Base-by-base conservation (phyloP, 2,888 invertebrate genomes). In the Euplagia quadripunctaria region DNA sequence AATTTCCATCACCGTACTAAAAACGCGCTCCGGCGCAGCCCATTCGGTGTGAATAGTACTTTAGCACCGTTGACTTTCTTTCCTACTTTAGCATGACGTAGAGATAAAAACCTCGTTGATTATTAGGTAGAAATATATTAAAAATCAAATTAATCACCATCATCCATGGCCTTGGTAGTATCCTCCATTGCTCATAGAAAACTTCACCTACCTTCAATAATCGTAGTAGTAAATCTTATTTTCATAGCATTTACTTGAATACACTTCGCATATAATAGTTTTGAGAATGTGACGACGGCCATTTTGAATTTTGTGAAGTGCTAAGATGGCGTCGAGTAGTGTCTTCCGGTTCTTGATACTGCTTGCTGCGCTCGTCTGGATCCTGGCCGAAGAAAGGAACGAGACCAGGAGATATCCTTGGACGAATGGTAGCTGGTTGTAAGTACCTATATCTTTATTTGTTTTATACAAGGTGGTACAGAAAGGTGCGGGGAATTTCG, bases 401-500 rank as follows among this genome's bases (percentile, higher is more conserved):
- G 82, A 78, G 43, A 85, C 83, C 0, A 86, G 81, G 65, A 82
- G 88, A 71, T 82, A 93, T 68, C 92, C 93, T 0, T 94, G 92
- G 92, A 93, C 91, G 0, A 95, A 95, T 85, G 94, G 94, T 1
- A 95, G 93, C 74, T 95, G 95, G 95, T 95, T 95, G 95, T 95
- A 73, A 94, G 95, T 95, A 91, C 64, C 41, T n/a, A 61, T 43
- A 20, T 43, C 3, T 67, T 43, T 67, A 41, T 41, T 9, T 51
- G 7, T 8, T 61, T 41, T 42, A 2, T 46, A 9, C 43, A 4
- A 6, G 6, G 1, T 3, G 0, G 3, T 3, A 46, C 8, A 8
- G 43, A 46, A 46, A 8, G 43, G 43, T 46, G 31, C 2, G 31
- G 31, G n/a, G n/a, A n/a, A n/a, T n/a, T n/a, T n/a, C n/a, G n/a